Evolutionary conservation across 2,797 vertebrate genomes (phyloP).

Genomic region (Chrysocyon brachyurus): DNA sequence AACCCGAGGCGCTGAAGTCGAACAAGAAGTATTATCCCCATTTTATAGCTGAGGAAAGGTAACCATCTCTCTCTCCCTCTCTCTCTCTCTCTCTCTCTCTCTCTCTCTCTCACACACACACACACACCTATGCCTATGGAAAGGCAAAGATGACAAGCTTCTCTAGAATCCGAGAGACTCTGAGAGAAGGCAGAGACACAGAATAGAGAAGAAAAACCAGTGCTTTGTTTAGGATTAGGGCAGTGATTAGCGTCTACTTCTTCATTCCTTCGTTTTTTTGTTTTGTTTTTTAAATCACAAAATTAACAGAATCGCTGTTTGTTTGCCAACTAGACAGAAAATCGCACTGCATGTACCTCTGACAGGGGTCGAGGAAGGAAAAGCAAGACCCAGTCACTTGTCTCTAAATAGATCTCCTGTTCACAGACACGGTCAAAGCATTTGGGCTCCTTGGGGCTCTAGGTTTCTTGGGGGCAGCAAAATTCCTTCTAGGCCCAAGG

Average conservation of each 20-base stretch:
- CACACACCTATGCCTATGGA: not conserved
- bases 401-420: slow-evolving; percentile 44
- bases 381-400: not conserved
- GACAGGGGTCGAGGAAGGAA: not conserved
- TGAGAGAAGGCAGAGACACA: not conserved
- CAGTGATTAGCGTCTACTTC: not conserved
- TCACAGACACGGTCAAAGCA: slow-evolving; percentile 53
- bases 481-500: slow-evolving; percentile 48
- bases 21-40: not conserved
- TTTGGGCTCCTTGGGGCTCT: slow-evolving; percentile 15
- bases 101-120: too few relatives aligned
- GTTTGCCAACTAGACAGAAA: slow-evolving; percentile 44
- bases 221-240: not conserved
- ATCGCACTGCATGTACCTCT: not conserved
- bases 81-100: too few relatives aligned
- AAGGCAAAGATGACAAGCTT: slow-evolving; percentile 29
- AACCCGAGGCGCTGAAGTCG: not conserved
- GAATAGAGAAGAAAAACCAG: not conserved
- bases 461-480: slow-evolving; percentile 2
- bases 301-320: slow-evolving; percentile 26
- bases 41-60: slow-evolving; percentile 1
- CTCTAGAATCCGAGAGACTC: slow-evolving; percentile 21
- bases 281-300: not conserved
- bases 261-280: not conserved
- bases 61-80: not conserved